A percentile compares a stretch with the other conserved stretches of the same genome.
phyloP scores from a whole-genome alignment of 2,888 invertebrate genomes.

The Erebia epiphron region DNA sequence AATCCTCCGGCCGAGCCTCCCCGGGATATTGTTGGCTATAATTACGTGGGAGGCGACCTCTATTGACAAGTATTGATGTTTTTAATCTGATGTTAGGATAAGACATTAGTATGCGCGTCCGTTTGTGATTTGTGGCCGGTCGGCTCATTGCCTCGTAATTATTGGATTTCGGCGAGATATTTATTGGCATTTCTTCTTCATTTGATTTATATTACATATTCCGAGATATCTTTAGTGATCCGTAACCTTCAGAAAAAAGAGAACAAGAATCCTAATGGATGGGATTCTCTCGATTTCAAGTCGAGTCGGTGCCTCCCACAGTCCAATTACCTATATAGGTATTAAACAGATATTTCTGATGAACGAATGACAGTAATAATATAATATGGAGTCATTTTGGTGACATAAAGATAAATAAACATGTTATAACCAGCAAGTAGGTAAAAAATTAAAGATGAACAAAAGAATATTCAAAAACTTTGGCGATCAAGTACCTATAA shows the following conservation, averaged over 20 bases:
- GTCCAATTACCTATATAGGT: no score
- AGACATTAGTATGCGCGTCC: conserved; percentile 77
- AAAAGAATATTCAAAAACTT: no score
- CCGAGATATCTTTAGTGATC: conserved; percentile 44
- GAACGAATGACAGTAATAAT: no score
- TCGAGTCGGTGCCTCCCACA: background rate
- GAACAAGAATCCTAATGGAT: background rate
- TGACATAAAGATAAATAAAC: no score
- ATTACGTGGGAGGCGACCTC: conserved; percentile 82
- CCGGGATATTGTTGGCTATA: conserved; percentile 80
- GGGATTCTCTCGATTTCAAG: conserved; percentile 7
- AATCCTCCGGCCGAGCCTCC: conserved; percentile 70
- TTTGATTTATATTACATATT: conserved; percentile 69
- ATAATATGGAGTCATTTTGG: no score
- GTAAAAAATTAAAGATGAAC: no score
- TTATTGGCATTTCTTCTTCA: conserved; percentile 78
- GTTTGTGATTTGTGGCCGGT: conserved; percentile 74
- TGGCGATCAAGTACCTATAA: no score
- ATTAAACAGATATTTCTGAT: no score
- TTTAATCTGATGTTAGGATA: conserved; percentile 83
- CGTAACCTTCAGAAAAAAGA: conserved; percentile 7
- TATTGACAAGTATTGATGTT: conserved; percentile 82
- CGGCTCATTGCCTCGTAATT: conserved; percentile 80
- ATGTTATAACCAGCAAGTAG: no score
- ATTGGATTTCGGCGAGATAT: conserved; percentile 80